Conservation (phyloP, 2,113 vertebrate species). For the Numida meleagris region DNA sequence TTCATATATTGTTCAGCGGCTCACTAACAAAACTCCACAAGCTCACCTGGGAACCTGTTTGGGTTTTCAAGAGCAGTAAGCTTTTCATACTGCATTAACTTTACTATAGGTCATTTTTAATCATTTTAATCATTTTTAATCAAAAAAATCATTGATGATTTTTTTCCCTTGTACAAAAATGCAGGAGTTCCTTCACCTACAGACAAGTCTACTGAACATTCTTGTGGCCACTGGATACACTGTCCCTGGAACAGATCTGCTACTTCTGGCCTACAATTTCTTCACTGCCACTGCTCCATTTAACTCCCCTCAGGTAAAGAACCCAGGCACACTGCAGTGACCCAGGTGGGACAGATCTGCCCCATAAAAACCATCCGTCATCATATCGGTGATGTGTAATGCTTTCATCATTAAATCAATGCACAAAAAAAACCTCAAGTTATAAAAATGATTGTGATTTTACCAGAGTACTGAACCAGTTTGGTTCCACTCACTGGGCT, state of each 20-base stretch:
- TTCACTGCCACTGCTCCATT: too few species aligned
- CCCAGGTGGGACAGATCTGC: not conserved
- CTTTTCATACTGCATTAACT: not conserved
- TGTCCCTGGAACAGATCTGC: fast-evolving
- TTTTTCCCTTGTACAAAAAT: fast-evolving
- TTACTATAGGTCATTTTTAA: not conserved
- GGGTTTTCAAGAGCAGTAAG: not conserved
- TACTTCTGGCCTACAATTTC: not conserved
- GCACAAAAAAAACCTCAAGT: not conserved
- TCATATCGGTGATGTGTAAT: fast-evolving
- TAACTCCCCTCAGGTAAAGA: too few species aligned
- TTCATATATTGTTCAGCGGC: not conserved
- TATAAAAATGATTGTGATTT: not conserved
- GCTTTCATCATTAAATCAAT: not conserved
- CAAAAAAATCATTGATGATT: too few species aligned
- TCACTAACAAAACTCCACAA: not conserved
- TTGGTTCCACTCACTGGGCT: not conserved
- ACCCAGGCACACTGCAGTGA: not conserved
- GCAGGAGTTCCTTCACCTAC: not conserved
- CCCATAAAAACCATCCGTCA: not conserved
- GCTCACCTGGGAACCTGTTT: not conserved
- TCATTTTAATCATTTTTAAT: not conserved
- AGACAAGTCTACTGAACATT: fast-evolving
- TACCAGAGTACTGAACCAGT: not conserved
- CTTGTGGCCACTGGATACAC: not conserved